These are phyloP conservation scores for Paracentrotus lividus DNA, from an alignment of 53 echinoderm and acorn worm species.

Conservation along the genomic window DNA sequence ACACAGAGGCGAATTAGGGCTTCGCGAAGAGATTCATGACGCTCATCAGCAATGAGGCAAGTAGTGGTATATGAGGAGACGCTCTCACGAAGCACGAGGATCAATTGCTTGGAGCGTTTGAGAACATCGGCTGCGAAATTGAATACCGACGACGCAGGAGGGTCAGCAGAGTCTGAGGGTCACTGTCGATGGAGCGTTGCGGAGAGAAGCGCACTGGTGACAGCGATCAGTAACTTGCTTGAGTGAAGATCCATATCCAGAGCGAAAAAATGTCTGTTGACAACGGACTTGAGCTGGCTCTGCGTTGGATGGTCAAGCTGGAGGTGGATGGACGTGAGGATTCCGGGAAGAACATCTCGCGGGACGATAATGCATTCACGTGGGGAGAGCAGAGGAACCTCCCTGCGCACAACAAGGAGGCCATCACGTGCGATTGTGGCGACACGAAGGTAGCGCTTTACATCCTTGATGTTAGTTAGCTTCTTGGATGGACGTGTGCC, in stretches of 20 bases:
- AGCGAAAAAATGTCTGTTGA: constrained; percentile 75
- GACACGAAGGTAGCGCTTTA: constrained; percentile 81
- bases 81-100: constrained; percentile 72
- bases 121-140: constrained; percentile 80
- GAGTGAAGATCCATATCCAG: constrained; percentile 85
- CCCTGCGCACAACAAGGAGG: constrained; percentile 72
- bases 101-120: constrained; percentile 69
- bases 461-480: constrained; percentile 78
- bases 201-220: constrained; percentile 77
- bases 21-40: constrained; percentile 71
- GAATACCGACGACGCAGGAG: constrained; percentile 75
- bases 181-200: constrained; percentile 25
- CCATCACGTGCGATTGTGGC: constrained; percentile 77
- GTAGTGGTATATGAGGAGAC: constrained; percentile 78
- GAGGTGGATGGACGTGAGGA: constrained; percentile 79
- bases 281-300: constrained; percentile 70
- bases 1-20: constrained; percentile 73
- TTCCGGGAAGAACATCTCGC: constrained; percentile 67
- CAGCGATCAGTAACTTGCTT: constrained; percentile 59
- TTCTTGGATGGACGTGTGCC: no score
- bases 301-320: constrained; percentile 79
- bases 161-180: constrained; percentile 68
- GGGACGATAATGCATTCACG: constrained; percentile 78
- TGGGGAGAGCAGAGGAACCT: constrained; percentile 63
- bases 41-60: constrained; percentile 72